Percentiles rank a stretch among this genome's conserved stretches.
Conservation (phyloP, 2,797 vertebrate genomes). For the Remorina albescens region DNA sequence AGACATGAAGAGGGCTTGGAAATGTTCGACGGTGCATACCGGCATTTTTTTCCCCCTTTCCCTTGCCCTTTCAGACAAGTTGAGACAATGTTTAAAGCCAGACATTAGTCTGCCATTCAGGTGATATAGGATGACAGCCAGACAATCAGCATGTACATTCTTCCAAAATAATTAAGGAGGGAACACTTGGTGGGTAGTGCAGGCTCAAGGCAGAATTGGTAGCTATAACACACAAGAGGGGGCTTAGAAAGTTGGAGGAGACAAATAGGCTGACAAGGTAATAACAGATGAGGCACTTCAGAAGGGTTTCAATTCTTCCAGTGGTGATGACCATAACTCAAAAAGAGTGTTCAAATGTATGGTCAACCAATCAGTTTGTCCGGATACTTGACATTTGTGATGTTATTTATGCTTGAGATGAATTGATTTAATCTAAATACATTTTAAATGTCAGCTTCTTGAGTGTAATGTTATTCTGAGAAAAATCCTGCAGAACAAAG, state of each 20-base stretch:
- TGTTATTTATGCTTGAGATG: conserved; percentile 42
- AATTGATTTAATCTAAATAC: conserved; percentile 45
- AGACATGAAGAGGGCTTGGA: conserved; percentile 53
- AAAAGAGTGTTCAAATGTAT: conserved; percentile 32
- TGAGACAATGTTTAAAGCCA: conserved; percentile 63
- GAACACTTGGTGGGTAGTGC: conserved; percentile 51
- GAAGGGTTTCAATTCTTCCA: conserved; percentile 44
- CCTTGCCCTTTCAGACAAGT: conserved; percentile 74
- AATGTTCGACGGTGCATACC: conserved; percentile 61
- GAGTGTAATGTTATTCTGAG: conserved; percentile 13
- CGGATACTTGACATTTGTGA: conserved; percentile 49
- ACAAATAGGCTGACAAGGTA: conserved; percentile 75
- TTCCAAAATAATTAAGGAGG: conserved; percentile 82
- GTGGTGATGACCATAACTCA: conserved; percentile 51
- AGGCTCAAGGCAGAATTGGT: conserved; percentile 55
- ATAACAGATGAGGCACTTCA: conserved; percentile 64
- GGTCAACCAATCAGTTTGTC: conserved; percentile 24
- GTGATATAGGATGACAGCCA: conserved; percentile 75
- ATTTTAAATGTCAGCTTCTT: conserved; percentile 59
- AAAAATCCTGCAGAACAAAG: not conserved
- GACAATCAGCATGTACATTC: conserved; percentile 77
- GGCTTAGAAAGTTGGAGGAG: conserved; percentile 36
- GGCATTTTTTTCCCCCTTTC: not conserved
- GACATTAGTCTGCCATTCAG: conserved; percentile 75
- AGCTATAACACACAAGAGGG: conserved; percentile 46